phyloP scores from a whole-genome alignment of 2,888 invertebrate species.

The Hemistola chrysoprasaria region DNA sequence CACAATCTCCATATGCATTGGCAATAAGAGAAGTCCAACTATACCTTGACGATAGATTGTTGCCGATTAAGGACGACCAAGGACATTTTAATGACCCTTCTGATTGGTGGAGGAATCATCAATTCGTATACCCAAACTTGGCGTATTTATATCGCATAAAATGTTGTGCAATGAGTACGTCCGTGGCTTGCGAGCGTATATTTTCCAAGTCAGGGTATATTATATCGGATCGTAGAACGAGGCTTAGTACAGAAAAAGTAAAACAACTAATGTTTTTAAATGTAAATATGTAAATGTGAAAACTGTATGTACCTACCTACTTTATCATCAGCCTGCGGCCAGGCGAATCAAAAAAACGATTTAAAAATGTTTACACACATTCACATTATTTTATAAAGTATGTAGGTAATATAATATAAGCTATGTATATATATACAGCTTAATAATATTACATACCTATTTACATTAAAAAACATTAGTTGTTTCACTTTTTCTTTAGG shows the following conservation, averaged over 20 bases:
- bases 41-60: constrained; percentile 20
- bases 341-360: too few relatives aligned
- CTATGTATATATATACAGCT: too few relatives aligned
- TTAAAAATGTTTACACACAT: too few relatives aligned
- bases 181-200: constrained; percentile 24
- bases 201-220: constrained; percentile 22
- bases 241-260: constrained; percentile 17
- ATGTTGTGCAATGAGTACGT: constrained; percentile 21
- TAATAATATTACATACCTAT: too few relatives aligned
- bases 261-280: constrained; percentile 23
- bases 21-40: constrained; percentile 27
- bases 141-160: constrained; percentile 9
- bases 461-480: too few relatives aligned
- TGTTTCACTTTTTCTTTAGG: too few relatives aligned
- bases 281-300: constrained; percentile 12
- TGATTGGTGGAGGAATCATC: constrained; percentile 28
- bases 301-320: too few relatives aligned
- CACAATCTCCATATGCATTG: background rate
- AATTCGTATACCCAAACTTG: constrained; percentile 25
- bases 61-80: constrained; percentile 17
- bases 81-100: constrained; percentile 23
- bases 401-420: too few relatives aligned
- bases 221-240: constrained; percentile 16
- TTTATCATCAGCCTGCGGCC: too few relatives aligned
- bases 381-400: too few relatives aligned